Evolutionary conservation across 2,113 vertebrate genomes (phyloP), one percentile per base, ranked within the genome.

Genomic region (Promerops cafer): DNA sequence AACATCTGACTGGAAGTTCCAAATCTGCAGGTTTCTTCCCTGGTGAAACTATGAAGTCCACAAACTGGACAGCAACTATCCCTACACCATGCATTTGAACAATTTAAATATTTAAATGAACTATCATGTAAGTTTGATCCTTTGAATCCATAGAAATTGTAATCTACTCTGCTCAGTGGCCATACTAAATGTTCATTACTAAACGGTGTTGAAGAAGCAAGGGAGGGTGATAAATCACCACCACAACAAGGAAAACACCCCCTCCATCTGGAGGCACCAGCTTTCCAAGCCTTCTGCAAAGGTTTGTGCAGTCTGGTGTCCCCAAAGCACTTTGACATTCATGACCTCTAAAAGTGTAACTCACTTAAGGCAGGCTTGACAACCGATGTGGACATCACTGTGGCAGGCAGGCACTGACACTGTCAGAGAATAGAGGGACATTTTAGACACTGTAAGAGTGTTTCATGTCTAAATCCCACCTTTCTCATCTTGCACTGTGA

Each of bases 231-330:
- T 63, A 59, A 59, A 75, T 71, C 27, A 49, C 57, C 35, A 44
- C 19, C 1, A 18, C 13, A 27, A 35, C 16, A 74, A 70, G 37
- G 28, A 87, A 77, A 87, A 27, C 28, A 72, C 40, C 15, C 15
- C 17, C 16, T 63, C 54, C 44, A 61, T 24, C 44, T 66, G 52
- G 30, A 69, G 20, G n/a, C 11, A 76, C 5, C 52, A 59, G 28
- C 18, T 74, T 80, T n/a, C 40, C 24, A 84, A 65, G 37, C 3
- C 35, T 81, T 65, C 56, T 85, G 16, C 27, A 8, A 35, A 37
- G 42, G 15, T 65, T 7, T 2, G 0, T 3, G 4, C 4, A 53
- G 20, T 26, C 54, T 61, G 19, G 40, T 44, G n/a, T 74, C 22
- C 79, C 47, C 26, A 26, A 83, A 72, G 40, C 23, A 27, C 13